A percentile compares a stretch with the other conserved stretches of the same genome.
Evolutionary conservation across 2,888 invertebrate species (phyloP).

Genomic region (Zaprionus obscuricornis): DNA sequence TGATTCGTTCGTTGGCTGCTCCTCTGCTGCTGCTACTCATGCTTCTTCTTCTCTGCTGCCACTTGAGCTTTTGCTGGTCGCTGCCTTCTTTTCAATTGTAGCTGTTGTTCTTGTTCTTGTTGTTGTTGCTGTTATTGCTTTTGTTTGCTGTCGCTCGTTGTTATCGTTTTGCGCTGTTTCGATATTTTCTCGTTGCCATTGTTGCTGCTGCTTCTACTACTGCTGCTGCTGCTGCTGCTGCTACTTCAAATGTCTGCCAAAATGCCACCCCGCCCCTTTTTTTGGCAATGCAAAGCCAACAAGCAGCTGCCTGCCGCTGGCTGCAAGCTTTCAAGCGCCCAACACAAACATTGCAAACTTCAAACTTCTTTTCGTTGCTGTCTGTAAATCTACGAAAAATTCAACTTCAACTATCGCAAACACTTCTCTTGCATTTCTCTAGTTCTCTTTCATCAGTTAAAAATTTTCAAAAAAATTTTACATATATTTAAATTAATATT

Average conservation of each 20-base stretch:
- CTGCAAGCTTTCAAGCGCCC: slow-evolving; percentile 51
- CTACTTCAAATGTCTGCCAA: slow-evolving; percentile 50
- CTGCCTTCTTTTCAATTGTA: slow-evolving; percentile 64
- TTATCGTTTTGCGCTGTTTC: slow-evolving; percentile 66
- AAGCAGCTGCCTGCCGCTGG: slow-evolving; percentile 40
- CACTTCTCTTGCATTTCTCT: too few species aligned
- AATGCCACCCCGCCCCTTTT: slow-evolving; percentile 64
- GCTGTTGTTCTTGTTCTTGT: slow-evolving; percentile 26
- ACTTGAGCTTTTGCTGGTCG: slow-evolving; percentile 61
- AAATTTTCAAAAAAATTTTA: too few species aligned
- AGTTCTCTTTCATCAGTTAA: too few species aligned
- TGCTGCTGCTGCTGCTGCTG: slow-evolving; percentile 19
- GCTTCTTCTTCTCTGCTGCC: slow-evolving; percentile 29
- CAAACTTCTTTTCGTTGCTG: slow-evolving; percentile 37
- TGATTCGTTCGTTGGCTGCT: slow-evolving; percentile 51
- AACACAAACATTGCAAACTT: slow-evolving; percentile 33
- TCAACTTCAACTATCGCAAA: too few species aligned
- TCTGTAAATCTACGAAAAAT: slow-evolving; percentile 46
- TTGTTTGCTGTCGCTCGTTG: slow-evolving; percentile 35
- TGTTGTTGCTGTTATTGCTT: slow-evolving; percentile 18
- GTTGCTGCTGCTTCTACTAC: slow-evolving; percentile 23
- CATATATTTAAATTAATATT: too few species aligned
- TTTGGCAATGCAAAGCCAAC: slow-evolving; percentile 27
- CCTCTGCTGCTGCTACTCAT: slow-evolving; percentile 22
- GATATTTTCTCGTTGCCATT: slow-evolving; percentile 55